A percentile compares a stretch with the other conserved stretches of the same genome.
Evolutionary conservation across 1,140 invertebrate species (phyloP).

Genomic region (Saccostrea echinata): DNA sequence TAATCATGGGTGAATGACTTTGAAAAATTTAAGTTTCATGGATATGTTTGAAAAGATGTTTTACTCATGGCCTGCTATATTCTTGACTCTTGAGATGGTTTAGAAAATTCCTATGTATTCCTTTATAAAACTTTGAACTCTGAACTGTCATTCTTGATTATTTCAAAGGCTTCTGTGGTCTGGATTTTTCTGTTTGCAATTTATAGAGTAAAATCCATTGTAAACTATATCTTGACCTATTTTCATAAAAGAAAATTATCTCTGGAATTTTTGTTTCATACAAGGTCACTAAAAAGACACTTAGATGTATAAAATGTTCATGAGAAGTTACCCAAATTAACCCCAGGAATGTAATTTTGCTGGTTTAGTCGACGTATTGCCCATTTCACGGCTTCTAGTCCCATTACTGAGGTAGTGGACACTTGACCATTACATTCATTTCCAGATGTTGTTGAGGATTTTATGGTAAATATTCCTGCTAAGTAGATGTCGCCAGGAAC

Average conservation of each 20-base stretch:
- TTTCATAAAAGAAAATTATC: background rate
- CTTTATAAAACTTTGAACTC: no score
- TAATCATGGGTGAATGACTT: no score
- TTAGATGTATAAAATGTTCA: no score
- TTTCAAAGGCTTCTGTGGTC: no score
- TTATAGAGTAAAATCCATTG: no score
- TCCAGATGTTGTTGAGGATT: background rate
- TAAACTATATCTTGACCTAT: background rate
- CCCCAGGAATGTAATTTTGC: constrained; percentile 43
- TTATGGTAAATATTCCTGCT: background rate
- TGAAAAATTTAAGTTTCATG: no score
- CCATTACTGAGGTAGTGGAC: constrained; percentile 19
- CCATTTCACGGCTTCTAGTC: constrained; percentile 50
- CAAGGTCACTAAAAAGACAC: background rate
- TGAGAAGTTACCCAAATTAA: constrained; percentile 18
- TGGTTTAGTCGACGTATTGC: constrained; percentile 25
- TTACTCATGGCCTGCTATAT: no score
- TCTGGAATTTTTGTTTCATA: background rate
- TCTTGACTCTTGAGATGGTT: no score
- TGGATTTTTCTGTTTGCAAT: no score
- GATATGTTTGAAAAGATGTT: no score
- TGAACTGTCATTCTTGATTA: no score
- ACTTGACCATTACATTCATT: background rate
- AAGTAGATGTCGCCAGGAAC: background rate
- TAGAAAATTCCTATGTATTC: no score